Percentiles rank a stretch among this genome's conserved stretches.
Evolutionary conservation across 2,113 vertebrate genomes (phyloP).

Genomic region (Prietella phreatophila): DNA sequence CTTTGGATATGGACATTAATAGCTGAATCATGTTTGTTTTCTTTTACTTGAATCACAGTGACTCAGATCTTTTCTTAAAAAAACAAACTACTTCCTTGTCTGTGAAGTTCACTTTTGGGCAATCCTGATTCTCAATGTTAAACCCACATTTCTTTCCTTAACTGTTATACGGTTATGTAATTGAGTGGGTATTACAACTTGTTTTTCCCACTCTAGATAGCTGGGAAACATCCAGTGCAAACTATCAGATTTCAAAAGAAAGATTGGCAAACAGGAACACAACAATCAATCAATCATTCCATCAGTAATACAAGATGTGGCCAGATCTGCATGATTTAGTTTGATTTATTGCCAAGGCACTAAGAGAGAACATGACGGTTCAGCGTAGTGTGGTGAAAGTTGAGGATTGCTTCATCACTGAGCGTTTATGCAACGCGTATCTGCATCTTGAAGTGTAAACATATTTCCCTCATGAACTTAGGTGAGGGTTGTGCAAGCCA

Average conservation of each 20-base stretch:
- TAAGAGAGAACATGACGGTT: background rate
- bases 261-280: background rate
- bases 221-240: background rate
- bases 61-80: background rate
- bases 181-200: background rate
- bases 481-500: slow-evolving; percentile 55
- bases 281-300: background rate
- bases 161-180: background rate
- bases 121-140: background rate
- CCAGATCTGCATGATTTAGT: slow-evolving; percentile 32
- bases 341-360: slow-evolving; percentile 35
- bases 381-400: background rate
- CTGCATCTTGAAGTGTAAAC: slow-evolving; percentile 48
- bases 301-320: background rate
- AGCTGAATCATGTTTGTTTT: background rate
- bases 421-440: slow-evolving; percentile 51
- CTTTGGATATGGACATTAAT: slow-evolving; percentile 2
- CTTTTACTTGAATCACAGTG: background rate
- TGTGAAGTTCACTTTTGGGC: background rate
- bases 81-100: background rate
- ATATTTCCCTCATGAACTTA: slow-evolving; percentile 50
- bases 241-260: background rate
- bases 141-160: background rate
- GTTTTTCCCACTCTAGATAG: slow-evolving; percentile 4
- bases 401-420: slow-evolving; percentile 46